These are phyloP conservation scores for Carpatolechia fugitivella DNA, from an alignment of 2,888 invertebrate species.

Conservation along the genomic window DNA sequence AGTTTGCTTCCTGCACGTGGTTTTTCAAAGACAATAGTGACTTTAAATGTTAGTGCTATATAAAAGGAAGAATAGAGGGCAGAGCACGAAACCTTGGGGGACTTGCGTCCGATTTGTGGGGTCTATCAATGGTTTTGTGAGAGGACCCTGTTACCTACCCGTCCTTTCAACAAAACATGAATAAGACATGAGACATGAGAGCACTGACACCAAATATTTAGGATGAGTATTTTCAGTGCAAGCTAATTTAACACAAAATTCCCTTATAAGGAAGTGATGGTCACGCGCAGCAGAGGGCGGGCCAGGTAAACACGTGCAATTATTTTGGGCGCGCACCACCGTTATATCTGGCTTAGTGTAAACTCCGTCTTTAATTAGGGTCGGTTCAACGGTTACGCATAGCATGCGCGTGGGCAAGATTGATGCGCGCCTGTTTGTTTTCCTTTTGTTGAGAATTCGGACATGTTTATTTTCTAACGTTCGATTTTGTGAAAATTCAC, in stretches of 20 bases:
- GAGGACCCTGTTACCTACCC: no score
- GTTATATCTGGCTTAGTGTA: slow-evolving; percentile 63
- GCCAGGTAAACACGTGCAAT: slow-evolving; percentile 50
- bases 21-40: no score
- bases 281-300: slow-evolving; percentile 31
- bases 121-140: no score
- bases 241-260: no score
- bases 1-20: background rate
- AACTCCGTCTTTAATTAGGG: slow-evolving; percentile 69
- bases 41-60: no score
- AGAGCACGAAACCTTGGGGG: no score
- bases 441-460: slow-evolving; percentile 42
- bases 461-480: slow-evolving; percentile 62
- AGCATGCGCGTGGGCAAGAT: slow-evolving; percentile 60
- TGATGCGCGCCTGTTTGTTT: slow-evolving; percentile 58
- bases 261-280: slow-evolving; percentile 39
- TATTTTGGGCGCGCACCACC: slow-evolving; percentile 59
- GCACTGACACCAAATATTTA: no score
- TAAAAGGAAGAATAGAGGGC: no score
- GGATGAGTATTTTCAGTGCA: no score
- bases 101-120: no score
- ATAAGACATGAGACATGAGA: no score
- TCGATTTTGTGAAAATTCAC: slow-evolving; percentile 70
- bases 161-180: no score
- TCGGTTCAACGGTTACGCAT: slow-evolving; percentile 53